Evolutionary conservation across 2,888 invertebrate species (phyloP).

Genomic region (Hyposoter didymator): DNA sequence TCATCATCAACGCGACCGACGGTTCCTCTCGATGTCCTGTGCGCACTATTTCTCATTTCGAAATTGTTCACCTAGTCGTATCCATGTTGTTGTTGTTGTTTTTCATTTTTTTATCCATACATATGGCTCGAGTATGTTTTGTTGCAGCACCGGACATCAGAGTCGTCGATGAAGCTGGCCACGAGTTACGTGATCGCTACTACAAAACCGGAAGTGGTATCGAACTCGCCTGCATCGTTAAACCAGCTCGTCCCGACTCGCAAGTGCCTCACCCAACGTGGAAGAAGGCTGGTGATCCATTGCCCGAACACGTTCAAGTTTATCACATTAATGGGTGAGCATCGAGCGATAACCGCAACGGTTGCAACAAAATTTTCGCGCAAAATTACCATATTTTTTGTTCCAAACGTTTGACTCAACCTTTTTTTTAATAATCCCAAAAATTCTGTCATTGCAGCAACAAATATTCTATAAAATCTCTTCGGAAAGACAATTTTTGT

Average conservation of each 20-base stretch:
- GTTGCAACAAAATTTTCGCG: too few species aligned
- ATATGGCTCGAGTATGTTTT: slow-evolving; percentile 9
- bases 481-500: too few species aligned
- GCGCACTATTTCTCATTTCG: slow-evolving; percentile 18
- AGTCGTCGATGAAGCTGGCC: slow-evolving; percentile 89
- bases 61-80: background rate
- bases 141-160: slow-evolving; percentile 89
- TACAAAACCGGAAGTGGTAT: slow-evolving; percentile 91
- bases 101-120: background rate
- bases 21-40: slow-evolving; percentile 8
- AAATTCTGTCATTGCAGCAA: too few species aligned
- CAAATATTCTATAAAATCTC: too few species aligned
- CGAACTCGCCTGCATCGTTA: slow-evolving; percentile 87
- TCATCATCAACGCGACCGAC: slow-evolving; percentile 41
- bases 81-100: slow-evolving; percentile 2
- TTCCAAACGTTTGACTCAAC: too few species aligned
- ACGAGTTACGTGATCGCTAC: slow-evolving; percentile 89
- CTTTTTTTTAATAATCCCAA: too few species aligned
- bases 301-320: slow-evolving; percentile 81
- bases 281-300: slow-evolving; percentile 79
- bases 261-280: slow-evolving; percentile 81
- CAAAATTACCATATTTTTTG: too few species aligned
- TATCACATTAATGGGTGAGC: slow-evolving; percentile 81
- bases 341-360: background rate
- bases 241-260: slow-evolving; percentile 83